Base-by-base conservation (phyloP, 2,113 vertebrate genomes). In the Muscicapa adusta region DNA sequence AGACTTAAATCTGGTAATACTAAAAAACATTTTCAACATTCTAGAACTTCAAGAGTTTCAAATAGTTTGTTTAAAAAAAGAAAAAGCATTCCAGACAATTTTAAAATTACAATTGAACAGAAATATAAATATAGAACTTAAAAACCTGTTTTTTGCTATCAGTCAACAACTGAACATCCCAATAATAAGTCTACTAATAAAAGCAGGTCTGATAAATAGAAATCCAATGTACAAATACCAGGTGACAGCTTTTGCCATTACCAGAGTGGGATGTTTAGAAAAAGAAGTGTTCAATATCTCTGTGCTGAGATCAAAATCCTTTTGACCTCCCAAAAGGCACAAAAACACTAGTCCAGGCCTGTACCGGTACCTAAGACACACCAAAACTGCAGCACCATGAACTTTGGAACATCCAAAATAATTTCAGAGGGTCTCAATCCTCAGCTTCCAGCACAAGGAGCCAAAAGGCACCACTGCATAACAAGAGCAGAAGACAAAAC, bases 401-500 rank as follows among this genome's bases (percentile, higher is more conserved):
- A 56, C 51, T 79, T 56, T 73, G 85, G 65, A 94, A 79, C 38
- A 66, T 80, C 88, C 23, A 1, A 75, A 91, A 83, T 17, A 12
- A 76, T 57, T 79, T 72, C 89, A 50, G 47, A 65, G 47, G 60
- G 61, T 91, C 33, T 73, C 75, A 80, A 80, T 94, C 85, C 75
- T 90, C 85, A 74, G 85, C 47, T 86, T 94, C 91, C 83, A 74
- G 88, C 72, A 73, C 79, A 51, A 86, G 60, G 58, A 92, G 62
- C 74, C 90, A 54, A 79, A 94, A 73, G 26, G 26, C 85, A 94
- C 38, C 43, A 14, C 94, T 91, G 90, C 26, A n/a, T 83, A 70
- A 91, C 20, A 45, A 90, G 38, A 77, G 51, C 67, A 92, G 75
- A 93, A 94, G 43, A 92, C 50, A 93, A 95, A 88, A 79, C 23